phyloP scores from a whole-genome alignment of 2,888 invertebrate species.

The Baccha elongata region DNA sequence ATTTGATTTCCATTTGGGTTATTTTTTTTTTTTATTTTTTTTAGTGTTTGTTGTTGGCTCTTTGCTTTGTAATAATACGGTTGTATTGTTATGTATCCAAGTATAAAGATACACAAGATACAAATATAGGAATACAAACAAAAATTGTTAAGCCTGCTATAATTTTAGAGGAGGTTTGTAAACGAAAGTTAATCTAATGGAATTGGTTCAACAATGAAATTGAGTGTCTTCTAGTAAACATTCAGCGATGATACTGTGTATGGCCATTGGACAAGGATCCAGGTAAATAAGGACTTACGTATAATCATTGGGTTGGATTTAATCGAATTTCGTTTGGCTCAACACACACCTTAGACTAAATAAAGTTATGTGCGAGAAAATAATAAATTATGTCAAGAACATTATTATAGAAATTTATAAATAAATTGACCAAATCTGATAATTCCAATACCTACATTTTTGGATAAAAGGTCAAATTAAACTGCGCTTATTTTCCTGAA shows the following conservation, averaged over 20 bases:
- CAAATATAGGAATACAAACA: too few species aligned
- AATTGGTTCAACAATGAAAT: slow-evolving; percentile 47
- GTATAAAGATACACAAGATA: background rate
- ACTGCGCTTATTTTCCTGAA: too few species aligned
- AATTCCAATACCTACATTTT: too few species aligned
- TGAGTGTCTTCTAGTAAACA: slow-evolving; percentile 23
- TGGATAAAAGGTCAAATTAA: too few species aligned
- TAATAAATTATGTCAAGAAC: background rate
- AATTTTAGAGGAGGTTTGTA: slow-evolving; percentile 16
- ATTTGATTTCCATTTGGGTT: slow-evolving; percentile 67
- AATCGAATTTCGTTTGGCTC: background rate
- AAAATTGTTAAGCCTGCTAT: slow-evolving; percentile 22
- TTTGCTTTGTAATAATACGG: background rate
- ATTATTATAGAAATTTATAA: too few species aligned
- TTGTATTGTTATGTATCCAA: background rate
- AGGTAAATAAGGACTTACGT: slow-evolving; percentile 8
- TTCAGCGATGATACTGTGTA: slow-evolving; percentile 12
- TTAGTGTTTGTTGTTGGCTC: slow-evolving; percentile 13
- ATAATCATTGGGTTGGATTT: slow-evolving; percentile 1
- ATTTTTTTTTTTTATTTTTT: slow-evolving; percentile 22
- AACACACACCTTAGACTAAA: background rate
- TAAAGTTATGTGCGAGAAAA: background rate
- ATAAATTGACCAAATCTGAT: background rate
- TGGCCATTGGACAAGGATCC: background rate
- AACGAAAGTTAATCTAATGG: slow-evolving; percentile 54